Evolutionary conservation across 2,888 invertebrate genomes (phyloP).

Genomic region (Esperia sulphurella): DNA sequence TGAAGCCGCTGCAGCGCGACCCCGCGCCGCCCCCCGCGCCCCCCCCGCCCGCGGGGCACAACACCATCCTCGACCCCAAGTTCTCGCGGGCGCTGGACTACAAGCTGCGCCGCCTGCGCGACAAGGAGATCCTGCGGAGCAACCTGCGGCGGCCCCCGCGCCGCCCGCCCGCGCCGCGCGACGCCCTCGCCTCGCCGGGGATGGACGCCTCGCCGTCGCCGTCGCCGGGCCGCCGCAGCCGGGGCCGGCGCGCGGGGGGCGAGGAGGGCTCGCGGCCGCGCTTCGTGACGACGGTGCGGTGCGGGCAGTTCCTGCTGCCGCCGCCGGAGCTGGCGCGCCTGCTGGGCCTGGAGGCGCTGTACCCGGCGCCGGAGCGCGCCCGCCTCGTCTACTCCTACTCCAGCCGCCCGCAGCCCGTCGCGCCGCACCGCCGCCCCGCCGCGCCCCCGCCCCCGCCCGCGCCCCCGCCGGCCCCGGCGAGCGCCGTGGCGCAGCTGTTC

Average conservation of each 20-base stretch:
- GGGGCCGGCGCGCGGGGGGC: constrained; percentile 37
- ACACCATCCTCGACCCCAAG: constrained; percentile 65
- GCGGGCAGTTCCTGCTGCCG: constrained; percentile 88
- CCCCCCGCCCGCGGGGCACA: constrained; percentile 22
- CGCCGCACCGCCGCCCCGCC: constrained; percentile 31
- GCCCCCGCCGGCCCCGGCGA: constrained; percentile 4
- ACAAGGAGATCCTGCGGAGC: constrained; percentile 69
- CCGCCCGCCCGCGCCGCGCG: constrained; percentile 26
- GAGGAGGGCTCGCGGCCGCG: constrained; percentile 66
- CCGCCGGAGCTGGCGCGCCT: constrained; percentile 84
- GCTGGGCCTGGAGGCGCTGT: constrained; percentile 76
- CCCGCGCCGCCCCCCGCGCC: constrained; percentile 11
- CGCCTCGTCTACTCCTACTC: constrained; percentile 81
- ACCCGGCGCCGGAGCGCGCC: constrained; percentile 42
- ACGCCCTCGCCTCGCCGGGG: constrained; percentile 33
- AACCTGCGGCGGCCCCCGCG: constrained; percentile 50
- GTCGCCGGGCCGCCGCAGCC: constrained; percentile 8
- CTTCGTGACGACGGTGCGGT: constrained; percentile 90
- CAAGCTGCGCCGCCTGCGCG: constrained; percentile 84
- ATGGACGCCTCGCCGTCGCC: constrained; percentile 18
- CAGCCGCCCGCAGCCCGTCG: constrained; percentile 80
- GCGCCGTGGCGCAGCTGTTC: constrained; percentile 20
- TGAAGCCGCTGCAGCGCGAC: constrained; percentile 51
- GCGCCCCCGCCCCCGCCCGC: constrained; percentile 8
- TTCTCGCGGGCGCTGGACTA: constrained; percentile 86